A percentile compares a stretch with the other conserved stretches of the same genome.
Evolutionary conservation across 2,888 invertebrate genomes (phyloP).

Genomic region (Crossocerus cetratus): DNA sequence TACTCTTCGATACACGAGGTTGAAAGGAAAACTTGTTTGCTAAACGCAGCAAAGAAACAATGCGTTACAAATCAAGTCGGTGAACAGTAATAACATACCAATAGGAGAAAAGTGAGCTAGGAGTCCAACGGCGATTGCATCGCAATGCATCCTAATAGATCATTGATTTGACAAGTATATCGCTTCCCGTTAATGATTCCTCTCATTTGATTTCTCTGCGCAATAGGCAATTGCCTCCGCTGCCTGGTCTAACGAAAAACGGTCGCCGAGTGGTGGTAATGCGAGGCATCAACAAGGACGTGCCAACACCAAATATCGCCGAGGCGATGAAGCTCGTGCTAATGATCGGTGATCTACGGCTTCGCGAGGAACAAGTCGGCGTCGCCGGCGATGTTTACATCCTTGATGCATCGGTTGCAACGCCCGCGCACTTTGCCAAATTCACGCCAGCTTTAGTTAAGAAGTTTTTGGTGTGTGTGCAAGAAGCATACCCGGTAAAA

Average conservation of each 20-base stretch:
- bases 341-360: conserved; percentile 90
- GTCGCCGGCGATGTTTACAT: conserved; percentile 92
- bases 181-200: too few species aligned
- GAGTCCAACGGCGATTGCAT: too few species aligned
- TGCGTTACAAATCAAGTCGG: too few species aligned
- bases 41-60: too few species aligned
- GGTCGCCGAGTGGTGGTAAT: conserved; percentile 88
- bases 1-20: too few species aligned
- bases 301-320: conserved; percentile 84
- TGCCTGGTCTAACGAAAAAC: conserved; percentile 89
- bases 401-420: conserved; percentile 87
- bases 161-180: too few species aligned
- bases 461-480: conserved; percentile 90
- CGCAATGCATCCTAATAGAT: too few species aligned
- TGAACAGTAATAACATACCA: too few species aligned
- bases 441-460: conserved; percentile 89
- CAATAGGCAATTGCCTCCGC: conserved; percentile 85
- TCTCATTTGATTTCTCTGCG: background rate
- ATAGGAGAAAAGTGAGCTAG: too few species aligned
- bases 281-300: conserved; percentile 84
- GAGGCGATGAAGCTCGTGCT: conserved; percentile 89
- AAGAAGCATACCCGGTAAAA: conserved; percentile 93
- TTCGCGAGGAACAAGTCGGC: conserved; percentile 87
- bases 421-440: conserved; percentile 89
- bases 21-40: too few species aligned